Evolutionary conservation across 2,888 invertebrate genomes (phyloP).

Genomic region (Camponotus fellah): DNA sequence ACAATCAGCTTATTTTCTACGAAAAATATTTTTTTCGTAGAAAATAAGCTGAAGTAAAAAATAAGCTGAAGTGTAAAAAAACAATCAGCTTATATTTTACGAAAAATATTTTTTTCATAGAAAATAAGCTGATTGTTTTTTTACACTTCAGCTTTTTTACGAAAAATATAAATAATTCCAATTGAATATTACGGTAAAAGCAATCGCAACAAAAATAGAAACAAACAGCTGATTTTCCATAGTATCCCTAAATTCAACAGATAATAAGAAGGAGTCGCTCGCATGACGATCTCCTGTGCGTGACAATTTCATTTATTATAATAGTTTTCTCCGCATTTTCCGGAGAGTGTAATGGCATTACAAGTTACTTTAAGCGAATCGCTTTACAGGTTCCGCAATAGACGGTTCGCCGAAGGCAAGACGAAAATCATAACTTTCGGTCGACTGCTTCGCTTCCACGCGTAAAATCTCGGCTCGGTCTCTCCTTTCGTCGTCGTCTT

Average conservation of each 20-base stretch:
- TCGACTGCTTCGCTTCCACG: slow-evolving; percentile 54
- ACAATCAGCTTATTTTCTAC: not conserved
- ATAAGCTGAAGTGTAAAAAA: too few species aligned
- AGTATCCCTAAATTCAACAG: not conserved
- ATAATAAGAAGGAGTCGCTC: slow-evolving; percentile 5
- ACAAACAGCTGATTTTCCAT: not conserved
- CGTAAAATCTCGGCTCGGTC: slow-evolving; percentile 54
- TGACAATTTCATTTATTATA: slow-evolving; percentile 50
- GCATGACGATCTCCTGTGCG: slow-evolving; percentile 19
- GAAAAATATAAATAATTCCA: not conserved
- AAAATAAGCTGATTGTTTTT: too few species aligned
- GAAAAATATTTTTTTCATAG: too few species aligned
- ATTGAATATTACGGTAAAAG: not conserved
- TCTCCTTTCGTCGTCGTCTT: slow-evolving; percentile 7
- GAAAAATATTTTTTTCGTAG: too few species aligned
- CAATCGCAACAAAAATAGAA: not conserved
- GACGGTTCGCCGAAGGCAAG: slow-evolving; percentile 56
- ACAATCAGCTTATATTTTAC: not conserved
- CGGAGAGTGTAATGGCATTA: slow-evolving; percentile 28
- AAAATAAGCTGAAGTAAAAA: too few species aligned
- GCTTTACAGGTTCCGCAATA: slow-evolving; percentile 56
- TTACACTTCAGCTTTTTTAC: not conserved
- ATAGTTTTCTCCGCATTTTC: slow-evolving; percentile 33
- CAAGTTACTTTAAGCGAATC: slow-evolving; percentile 64
- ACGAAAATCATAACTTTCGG: slow-evolving; percentile 69